phyloP scores from a whole-genome alignment of 2,113 vertebrate genomes.

The Camelus bactrianus region DNA sequence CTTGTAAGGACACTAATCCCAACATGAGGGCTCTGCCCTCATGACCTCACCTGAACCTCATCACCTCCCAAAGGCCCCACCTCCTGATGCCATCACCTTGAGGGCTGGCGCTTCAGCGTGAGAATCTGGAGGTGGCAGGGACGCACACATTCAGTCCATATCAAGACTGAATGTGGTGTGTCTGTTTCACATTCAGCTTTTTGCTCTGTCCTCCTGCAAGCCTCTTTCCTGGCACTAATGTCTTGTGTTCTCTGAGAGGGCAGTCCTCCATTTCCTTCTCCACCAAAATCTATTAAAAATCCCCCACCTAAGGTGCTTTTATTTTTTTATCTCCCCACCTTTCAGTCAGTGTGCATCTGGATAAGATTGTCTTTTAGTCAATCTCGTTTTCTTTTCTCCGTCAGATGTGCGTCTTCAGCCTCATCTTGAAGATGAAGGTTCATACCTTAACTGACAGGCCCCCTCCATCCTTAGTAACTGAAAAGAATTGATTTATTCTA shows the following conservation, averaged over 20 bases:
- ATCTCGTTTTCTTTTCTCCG: background rate
- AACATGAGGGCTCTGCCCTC: accelerated
- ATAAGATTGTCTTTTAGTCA: background rate
- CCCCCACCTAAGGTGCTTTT: background rate
- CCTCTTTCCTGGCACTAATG: background rate
- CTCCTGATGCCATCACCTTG: background rate
- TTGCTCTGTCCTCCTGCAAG: background rate
- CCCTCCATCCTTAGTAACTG: background rate
- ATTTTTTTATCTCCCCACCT: background rate
- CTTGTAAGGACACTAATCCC: background rate
- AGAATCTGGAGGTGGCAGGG: too few species aligned
- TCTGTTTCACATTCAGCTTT: background rate
- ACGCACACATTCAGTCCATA: background rate
- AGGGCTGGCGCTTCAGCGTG: background rate
- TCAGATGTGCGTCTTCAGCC: background rate
- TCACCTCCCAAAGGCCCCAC: background rate
- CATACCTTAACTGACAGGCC: background rate
- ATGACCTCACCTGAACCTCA: background rate
- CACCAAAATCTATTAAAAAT: background rate
- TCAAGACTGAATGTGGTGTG: background rate
- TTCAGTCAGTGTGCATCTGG: accelerated
- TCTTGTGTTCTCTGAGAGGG: background rate
- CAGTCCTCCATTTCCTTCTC: background rate
- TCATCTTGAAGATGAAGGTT: background rate
- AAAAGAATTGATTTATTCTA: background rate